Evolutionary conservation across 2,113 vertebrate genomes (phyloP).

Genomic region (Seriola quinqueradiata): DNA sequence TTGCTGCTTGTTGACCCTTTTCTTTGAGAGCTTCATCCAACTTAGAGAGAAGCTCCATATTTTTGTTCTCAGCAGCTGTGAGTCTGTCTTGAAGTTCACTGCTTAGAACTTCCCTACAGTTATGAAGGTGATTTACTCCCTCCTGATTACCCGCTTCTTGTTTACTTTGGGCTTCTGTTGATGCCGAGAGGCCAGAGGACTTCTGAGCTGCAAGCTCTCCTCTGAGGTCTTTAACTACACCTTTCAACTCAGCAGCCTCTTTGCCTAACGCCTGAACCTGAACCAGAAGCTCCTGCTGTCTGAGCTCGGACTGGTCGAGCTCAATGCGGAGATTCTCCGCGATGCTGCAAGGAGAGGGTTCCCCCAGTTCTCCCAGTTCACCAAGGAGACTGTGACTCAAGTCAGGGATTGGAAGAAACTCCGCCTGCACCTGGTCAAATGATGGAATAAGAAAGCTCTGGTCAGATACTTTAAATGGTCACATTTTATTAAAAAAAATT

Average conservation of each 20-base stretch:
- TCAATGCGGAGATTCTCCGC: slow-evolving; percentile 91
- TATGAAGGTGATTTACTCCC: slow-evolving; percentile 68
- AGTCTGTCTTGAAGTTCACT: slow-evolving; percentile 79
- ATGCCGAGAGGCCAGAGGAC: slow-evolving; percentile 18
- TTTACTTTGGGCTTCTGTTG: slow-evolving; percentile 62
- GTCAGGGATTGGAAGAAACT: slow-evolving; percentile 87
- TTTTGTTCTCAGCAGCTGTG: slow-evolving; percentile 79
- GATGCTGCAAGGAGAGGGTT: slow-evolving; percentile 80
- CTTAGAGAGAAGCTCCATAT: slow-evolving; percentile 81
- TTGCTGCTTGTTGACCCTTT: slow-evolving; percentile 78
- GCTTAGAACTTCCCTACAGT: slow-evolving; percentile 65
- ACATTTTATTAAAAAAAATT: background rate
- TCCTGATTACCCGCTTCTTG: slow-evolving; percentile 76
- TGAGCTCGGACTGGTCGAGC: slow-evolving; percentile 92
- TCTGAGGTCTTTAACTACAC: slow-evolving; percentile 84
- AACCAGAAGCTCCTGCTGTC: slow-evolving; percentile 86
- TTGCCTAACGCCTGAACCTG: slow-evolving; percentile 71
- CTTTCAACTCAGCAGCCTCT: slow-evolving; percentile 82
- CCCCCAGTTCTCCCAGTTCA: slow-evolving; percentile 80
- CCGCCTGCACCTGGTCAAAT: slow-evolving; percentile 83
- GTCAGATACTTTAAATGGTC: slow-evolving; percentile 7
- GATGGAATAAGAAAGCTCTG: slow-evolving; percentile 5
- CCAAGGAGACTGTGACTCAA: slow-evolving; percentile 83
- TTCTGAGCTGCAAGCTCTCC: slow-evolving; percentile 81
- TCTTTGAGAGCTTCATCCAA: slow-evolving; percentile 73